These are phyloP conservation scores for Drosophila dunni DNA, from an alignment of 1,140 invertebrate genomes.

Conservation along the genomic window DNA sequence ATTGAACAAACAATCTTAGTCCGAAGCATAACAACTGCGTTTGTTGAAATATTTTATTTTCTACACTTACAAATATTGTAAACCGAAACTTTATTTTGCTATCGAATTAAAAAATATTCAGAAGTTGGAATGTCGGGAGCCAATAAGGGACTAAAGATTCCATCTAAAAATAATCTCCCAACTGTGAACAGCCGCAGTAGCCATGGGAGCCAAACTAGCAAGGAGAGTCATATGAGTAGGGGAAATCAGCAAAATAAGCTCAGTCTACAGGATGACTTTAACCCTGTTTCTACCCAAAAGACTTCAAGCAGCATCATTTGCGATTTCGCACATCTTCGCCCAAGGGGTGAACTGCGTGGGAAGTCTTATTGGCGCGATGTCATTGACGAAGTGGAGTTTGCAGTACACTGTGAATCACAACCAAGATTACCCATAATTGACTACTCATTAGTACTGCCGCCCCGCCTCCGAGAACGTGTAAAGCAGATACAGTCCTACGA, in stretches of 20 bases:
- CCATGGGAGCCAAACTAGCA: constrained; percentile 1
- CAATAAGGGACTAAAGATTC: not conserved
- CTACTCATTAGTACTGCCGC: constrained; percentile 71
- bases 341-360: constrained; percentile 38
- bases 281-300: not conserved
- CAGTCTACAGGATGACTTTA: not conserved
- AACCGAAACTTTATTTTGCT: not conserved
- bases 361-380: constrained; percentile 63
- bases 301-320: constrained; percentile 54
- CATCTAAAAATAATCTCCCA: not conserved
- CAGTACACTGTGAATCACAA: constrained; percentile 51
- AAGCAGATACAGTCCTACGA: constrained; percentile 75
- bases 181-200: not conserved
- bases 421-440: constrained; percentile 66
- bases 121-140: not conserved
- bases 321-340: constrained; percentile 39
- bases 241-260: not conserved
- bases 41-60: not conserved
- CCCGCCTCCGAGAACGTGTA: constrained; percentile 59
- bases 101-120: not conserved
- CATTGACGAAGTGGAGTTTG: constrained; percentile 64
- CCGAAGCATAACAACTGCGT: not conserved
- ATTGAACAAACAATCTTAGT: constrained; percentile 45
- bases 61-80: not conserved
- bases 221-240: not conserved